Conservation (phyloP, 2,888 invertebrate species). For the Protonemura montana region DNA sequence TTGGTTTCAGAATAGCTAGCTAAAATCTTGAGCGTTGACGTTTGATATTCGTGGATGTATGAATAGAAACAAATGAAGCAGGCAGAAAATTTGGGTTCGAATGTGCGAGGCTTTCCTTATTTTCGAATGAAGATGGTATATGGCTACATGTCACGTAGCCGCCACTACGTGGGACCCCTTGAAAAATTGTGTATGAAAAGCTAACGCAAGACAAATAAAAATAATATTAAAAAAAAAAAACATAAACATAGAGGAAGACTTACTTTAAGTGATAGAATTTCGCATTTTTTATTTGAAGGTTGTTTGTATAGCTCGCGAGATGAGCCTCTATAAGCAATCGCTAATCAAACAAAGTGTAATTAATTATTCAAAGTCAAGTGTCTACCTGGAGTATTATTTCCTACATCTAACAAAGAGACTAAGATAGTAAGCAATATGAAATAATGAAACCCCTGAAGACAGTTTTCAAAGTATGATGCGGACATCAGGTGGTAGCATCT, state of each 20-base stretch:
- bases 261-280: neutral
- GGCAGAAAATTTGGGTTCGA: too few relatives aligned
- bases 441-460: too few relatives aligned
- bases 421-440: too few relatives aligned
- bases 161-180: neutral
- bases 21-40: neutral
- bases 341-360: neutral
- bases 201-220: neutral
- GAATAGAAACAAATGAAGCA: neutral
- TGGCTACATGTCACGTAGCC: too few relatives aligned
- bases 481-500: neutral
- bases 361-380: neutral
- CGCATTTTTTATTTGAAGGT: neutral
- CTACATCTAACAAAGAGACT: neutral
- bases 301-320: neutral
- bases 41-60: neutral
- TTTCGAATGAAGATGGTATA: too few relatives aligned
- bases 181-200: neutral
- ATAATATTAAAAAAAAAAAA: neutral
- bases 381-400: neutral
- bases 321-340: neutral
- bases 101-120: too few relatives aligned
- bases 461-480: neutral
- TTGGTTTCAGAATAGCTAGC: neutral
- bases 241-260: neutral